These are phyloP conservation scores for Amaurobius ferox DNA, from an alignment of 2,888 invertebrate species.

Conservation along the genomic window DNA sequence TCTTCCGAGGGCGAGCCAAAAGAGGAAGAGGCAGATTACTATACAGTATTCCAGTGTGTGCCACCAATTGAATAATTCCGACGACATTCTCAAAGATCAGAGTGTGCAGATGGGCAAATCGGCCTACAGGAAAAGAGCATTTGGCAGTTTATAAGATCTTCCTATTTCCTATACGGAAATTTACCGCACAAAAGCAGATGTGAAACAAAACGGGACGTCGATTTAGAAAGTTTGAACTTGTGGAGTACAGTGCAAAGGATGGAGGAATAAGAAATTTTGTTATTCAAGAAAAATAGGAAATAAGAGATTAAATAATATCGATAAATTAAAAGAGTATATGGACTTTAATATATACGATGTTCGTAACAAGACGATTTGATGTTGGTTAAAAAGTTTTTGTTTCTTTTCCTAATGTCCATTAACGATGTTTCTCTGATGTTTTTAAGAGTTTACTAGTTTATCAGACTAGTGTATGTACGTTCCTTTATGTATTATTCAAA, in stretches of 20 bases:
- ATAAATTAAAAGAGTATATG: too few species aligned
- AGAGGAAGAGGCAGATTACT: slow-evolving; percentile 49
- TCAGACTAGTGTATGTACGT: too few species aligned
- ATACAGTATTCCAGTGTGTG: background rate
- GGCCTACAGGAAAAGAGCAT: slow-evolving; percentile 60
- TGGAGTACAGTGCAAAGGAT: background rate
- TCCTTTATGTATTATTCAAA: too few species aligned
- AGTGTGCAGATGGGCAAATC: slow-evolving; percentile 20
- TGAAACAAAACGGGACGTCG: background rate
- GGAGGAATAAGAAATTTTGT: background rate
- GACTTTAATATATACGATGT: too few species aligned
- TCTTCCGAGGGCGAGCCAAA: slow-evolving; percentile 29
- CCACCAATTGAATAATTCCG: slow-evolving; percentile 51
- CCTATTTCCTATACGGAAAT: slow-evolving; percentile 47
- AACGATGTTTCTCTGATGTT: too few species aligned
- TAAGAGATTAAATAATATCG: too few species aligned
- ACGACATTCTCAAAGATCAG: background rate
- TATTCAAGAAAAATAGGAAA: background rate
- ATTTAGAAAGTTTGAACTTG: background rate
- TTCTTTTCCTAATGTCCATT: too few species aligned
- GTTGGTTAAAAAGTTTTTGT: too few species aligned
- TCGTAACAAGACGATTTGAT: too few species aligned
- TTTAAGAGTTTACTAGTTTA: too few species aligned
- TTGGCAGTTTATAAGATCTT: slow-evolving; percentile 46
- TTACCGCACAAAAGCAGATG: background rate